Percentiles rank a stretch among this genome's conserved stretches.
These are phyloP conservation scores for Campodea augens DNA, from an alignment of 1,140 invertebrate species.

Conservation along the genomic window DNA sequence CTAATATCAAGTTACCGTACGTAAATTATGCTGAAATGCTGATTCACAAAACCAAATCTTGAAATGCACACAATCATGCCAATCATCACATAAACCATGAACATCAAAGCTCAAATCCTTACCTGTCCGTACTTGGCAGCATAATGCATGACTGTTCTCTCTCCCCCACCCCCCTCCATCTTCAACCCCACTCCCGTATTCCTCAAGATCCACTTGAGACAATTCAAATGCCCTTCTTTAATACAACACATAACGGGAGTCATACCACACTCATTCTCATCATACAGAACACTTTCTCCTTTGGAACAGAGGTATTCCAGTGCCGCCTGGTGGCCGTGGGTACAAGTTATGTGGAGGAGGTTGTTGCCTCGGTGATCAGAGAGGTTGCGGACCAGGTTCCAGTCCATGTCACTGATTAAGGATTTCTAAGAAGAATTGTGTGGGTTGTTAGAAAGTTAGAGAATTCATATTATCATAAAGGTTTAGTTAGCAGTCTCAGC, in stretches of 20 bases:
- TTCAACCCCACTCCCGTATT: slow-evolving; percentile 18
- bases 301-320: slow-evolving; percentile 22
- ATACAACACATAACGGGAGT: slow-evolving; percentile 23
- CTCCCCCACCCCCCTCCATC: slow-evolving; percentile 8
- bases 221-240: slow-evolving; percentile 21
- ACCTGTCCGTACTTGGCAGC: slow-evolving; percentile 24
- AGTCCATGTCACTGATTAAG: slow-evolving; percentile 22
- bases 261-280: slow-evolving; percentile 24
- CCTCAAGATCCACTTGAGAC: slow-evolving; percentile 24
- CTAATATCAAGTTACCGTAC: no score
- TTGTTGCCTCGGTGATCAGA: slow-evolving; percentile 26
- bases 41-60: no score
- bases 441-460: slow-evolving; percentile 1
- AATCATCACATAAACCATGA: no score
- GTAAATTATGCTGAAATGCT: no score
- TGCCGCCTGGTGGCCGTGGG: slow-evolving; percentile 20
- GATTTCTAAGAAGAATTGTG: slow-evolving; percentile 16
- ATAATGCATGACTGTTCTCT: slow-evolving; percentile 20
- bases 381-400: slow-evolving; percentile 24
- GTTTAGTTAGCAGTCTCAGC: neutral
- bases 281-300: slow-evolving; percentile 21
- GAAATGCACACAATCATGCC: no score
- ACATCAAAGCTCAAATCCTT: neutral
- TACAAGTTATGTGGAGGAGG: slow-evolving; percentile 23
- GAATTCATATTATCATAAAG: neutral